These are phyloP conservation scores for Linnaemya tessellans DNA, from an alignment of 2,888 invertebrate genomes.

Conservation along the genomic window DNA sequence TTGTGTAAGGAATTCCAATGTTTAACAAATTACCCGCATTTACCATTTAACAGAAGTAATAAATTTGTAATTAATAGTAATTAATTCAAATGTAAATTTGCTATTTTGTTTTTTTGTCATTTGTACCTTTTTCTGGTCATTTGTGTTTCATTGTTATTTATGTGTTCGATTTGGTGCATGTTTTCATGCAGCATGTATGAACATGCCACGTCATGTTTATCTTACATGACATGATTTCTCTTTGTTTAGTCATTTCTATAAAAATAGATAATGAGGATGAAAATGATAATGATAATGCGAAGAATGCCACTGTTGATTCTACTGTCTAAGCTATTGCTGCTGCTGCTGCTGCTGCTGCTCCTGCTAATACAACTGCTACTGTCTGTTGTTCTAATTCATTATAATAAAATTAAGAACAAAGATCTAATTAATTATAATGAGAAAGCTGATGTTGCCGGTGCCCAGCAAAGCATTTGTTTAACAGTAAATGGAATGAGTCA, in stretches of 20 bases:
- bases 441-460: not conserved
- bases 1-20: not conserved
- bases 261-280: not conserved
- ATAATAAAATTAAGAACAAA: conserved; percentile 25
- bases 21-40: not conserved
- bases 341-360: not conserved
- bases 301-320: not conserved
- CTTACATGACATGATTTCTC: conserved; percentile 28
- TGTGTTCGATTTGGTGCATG: not conserved
- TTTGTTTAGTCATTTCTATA: not conserved
- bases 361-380: not conserved
- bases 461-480: no score
- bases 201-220: conserved; percentile 40
- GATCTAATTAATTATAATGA: conserved; percentile 31
- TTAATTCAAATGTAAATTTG: not conserved
- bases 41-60: not conserved
- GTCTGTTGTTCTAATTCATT: conserved; percentile 12
- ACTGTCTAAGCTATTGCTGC: not conserved
- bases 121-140: not conserved
- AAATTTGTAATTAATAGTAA: conserved; percentile 4
- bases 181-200: not conserved
- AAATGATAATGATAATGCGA: not conserved
- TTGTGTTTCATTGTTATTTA: not conserved
- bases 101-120: not conserved
- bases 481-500: no score